Conservation (phyloP, 2,888 invertebrate genomes). For the Phyto melanocephala region DNA sequence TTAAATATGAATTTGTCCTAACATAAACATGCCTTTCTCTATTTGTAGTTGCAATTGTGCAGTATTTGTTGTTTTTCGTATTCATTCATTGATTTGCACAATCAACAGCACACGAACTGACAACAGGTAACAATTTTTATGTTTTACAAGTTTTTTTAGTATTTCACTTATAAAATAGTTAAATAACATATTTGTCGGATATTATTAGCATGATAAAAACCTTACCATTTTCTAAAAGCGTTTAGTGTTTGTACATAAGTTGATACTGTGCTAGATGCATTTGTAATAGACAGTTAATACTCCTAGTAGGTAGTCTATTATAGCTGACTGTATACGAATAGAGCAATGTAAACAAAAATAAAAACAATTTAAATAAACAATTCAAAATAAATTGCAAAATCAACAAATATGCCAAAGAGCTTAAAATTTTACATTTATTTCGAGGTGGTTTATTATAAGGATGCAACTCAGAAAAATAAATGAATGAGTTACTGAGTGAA, state of each 20-base stretch:
- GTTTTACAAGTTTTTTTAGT: too few species aligned
- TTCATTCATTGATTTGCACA: too few species aligned
- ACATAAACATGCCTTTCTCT: too few species aligned
- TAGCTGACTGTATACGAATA: background rate
- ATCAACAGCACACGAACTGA: too few species aligned
- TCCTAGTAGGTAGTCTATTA: background rate
- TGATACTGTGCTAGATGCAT: background rate
- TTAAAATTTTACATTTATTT: conserved; percentile 45
- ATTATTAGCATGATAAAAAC: too few species aligned
- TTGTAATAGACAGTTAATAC: background rate
- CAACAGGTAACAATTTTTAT: too few species aligned
- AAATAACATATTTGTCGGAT: too few species aligned
- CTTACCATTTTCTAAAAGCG: background rate
- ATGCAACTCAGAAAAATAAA: conserved; percentile 33
- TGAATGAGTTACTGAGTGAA: conserved; percentile 9
- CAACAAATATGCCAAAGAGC: conserved; percentile 55
- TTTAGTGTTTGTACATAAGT: background rate
- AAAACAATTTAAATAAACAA: conserved; percentile 24
- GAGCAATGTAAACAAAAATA: conserved; percentile 24
- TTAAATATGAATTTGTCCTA: too few species aligned
- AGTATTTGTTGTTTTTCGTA: too few species aligned
- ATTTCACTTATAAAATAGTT: too few species aligned
- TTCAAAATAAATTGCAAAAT: conserved; percentile 56
- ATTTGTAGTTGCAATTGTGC: too few species aligned
- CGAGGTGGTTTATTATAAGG: conserved; percentile 35